These are phyloP conservation scores for Eristalis arbustorum DNA, from an alignment of 2,888 invertebrate species.

Conservation along the genomic window DNA sequence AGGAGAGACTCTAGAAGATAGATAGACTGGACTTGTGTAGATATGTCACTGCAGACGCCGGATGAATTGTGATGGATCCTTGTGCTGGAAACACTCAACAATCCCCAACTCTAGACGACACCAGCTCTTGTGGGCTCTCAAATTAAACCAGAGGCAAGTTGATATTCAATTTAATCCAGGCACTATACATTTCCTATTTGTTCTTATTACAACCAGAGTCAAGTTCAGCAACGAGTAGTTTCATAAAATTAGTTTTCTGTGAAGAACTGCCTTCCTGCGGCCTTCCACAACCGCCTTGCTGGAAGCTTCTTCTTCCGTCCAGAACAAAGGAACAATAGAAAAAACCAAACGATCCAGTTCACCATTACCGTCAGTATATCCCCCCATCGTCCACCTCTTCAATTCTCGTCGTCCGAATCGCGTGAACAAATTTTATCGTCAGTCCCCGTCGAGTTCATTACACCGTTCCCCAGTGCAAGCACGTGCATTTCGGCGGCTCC, in stretches of 20 bases:
- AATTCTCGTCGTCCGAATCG: neutral
- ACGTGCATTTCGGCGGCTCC: conserved; percentile 36
- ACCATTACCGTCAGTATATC: neutral
- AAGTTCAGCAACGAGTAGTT: neutral
- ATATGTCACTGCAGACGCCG: no score
- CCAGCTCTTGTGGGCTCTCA: neutral
- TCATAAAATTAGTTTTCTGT: no score
- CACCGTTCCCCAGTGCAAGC: conserved; percentile 42
- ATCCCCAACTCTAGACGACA: no score
- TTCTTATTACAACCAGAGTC: neutral
- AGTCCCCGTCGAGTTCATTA: conserved; percentile 19
- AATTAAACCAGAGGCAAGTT: neutral
- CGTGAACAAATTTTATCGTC: conserved; percentile 25
- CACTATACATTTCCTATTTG: neutral
- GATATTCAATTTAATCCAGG: neutral
- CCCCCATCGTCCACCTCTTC: neutral
- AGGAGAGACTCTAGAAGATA: no score
- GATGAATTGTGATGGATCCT: no score
- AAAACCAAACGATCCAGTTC: no score
- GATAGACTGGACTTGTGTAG: no score
- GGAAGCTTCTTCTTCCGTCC: no score
- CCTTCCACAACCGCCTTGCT: no score
- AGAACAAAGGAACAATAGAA: no score
- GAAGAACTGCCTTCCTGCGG: no score
- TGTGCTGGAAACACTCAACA: no score